These are phyloP conservation scores for Spodoptera frugiperda DNA, from an alignment of 1,140 invertebrate genomes.

Conservation along the genomic window DNA sequence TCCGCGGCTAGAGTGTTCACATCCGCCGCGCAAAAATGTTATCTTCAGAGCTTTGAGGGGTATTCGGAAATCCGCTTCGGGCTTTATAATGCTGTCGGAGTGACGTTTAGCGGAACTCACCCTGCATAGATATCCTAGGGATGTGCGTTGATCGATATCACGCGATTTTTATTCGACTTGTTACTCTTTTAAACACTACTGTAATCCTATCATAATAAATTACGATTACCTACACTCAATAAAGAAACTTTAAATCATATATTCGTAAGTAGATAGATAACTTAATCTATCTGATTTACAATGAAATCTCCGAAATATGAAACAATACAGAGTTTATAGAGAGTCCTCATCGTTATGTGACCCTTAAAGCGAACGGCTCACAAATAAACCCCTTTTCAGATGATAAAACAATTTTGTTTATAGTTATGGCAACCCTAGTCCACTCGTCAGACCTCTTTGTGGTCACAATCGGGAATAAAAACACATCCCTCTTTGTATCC, in stretches of 20 bases:
- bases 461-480: slow-evolving; percentile 76
- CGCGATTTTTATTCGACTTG: background rate
- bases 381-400: slow-evolving; percentile 32
- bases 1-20: slow-evolving; percentile 27
- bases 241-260: too few species aligned
- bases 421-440: slow-evolving; percentile 64
- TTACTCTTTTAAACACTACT: background rate
- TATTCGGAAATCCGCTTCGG: slow-evolving; percentile 69
- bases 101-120: slow-evolving; percentile 61
- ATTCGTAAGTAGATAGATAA: too few species aligned
- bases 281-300: too few species aligned
- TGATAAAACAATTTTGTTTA: slow-evolving; percentile 48
- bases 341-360: slow-evolving; percentile 29
- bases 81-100: slow-evolving; percentile 70
- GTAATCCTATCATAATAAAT: background rate
- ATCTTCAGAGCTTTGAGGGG: slow-evolving; percentile 62
- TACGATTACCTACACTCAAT: too few species aligned
- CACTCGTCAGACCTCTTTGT: slow-evolving; percentile 72
- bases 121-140: slow-evolving; percentile 63
- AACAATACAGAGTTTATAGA: background rate
- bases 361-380: slow-evolving; percentile 39
- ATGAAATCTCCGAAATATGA: too few species aligned
- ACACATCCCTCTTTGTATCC: slow-evolving; percentile 71
- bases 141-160: slow-evolving; percentile 42
- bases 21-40: slow-evolving; percentile 58